Percentiles rank a stretch among this genome's conserved stretches.
Evolutionary conservation across 2,797 vertebrate species (phyloP).

Genomic region (Tragopan temminckii): DNA sequence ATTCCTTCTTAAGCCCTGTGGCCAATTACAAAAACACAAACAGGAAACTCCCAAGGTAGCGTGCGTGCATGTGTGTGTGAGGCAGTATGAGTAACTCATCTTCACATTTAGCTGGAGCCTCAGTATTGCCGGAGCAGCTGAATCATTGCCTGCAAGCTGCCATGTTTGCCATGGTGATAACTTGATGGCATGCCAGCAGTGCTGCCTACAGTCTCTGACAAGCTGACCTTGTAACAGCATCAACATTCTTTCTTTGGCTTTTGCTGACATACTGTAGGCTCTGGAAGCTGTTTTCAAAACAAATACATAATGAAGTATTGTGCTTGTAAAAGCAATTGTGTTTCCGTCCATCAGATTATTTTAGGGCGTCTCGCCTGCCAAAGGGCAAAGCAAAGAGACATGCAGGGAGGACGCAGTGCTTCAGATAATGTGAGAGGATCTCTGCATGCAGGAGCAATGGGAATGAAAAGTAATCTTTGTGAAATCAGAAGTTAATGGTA

Average conservation of each 20-base stretch:
- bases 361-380: conserved; percentile 31
- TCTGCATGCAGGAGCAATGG: rapidly evolving
- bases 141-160: conserved; percentile 67
- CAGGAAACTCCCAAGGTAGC: conserved; percentile 19
- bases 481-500: background rate
- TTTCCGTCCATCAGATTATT: conserved; percentile 65
- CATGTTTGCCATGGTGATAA: conserved; percentile 65
- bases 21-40: background rate
- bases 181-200: conserved; percentile 67
- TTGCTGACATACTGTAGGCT: conserved; percentile 75
- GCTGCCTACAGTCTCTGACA: conserved; percentile 71
- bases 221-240: conserved; percentile 78
- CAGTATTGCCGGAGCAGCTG: conserved; percentile 70
- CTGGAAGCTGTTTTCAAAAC: conserved; percentile 80
- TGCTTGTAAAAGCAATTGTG: conserved; percentile 76
- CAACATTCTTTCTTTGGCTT: conserved; percentile 73
- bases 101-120: conserved; percentile 36
- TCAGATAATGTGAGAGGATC: background rate
- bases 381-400: conserved; percentile 30
- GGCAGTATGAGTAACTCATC: conserved; percentile 25
- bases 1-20: background rate
- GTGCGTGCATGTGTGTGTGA: background rate
- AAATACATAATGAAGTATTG: conserved; percentile 74
- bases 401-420: background rate
- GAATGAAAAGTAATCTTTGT: background rate